Evolutionary conservation across 2,888 invertebrate genomes (phyloP).

Genomic region (Tipula lateralis): DNA sequence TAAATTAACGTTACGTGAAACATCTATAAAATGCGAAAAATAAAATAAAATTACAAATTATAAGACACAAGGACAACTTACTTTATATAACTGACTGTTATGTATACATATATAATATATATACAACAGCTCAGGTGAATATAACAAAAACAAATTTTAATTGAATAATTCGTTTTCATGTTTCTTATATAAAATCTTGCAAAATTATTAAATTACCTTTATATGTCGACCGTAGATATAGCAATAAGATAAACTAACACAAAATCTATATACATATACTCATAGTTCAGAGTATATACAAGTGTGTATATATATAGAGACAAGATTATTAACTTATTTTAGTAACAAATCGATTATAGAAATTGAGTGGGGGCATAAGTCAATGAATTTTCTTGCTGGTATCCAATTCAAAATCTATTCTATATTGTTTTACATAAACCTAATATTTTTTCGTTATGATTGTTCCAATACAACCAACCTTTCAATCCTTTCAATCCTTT

Average conservation of each 20-base stretch:
- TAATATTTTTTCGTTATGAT: background rate
- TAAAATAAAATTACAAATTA: background rate
- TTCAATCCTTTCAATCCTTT: background rate
- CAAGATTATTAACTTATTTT: background rate
- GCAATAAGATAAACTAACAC: background rate
- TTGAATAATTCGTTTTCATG: background rate
- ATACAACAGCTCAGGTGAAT: background rate
- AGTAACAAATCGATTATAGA: background rate
- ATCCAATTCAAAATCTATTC: background rate
- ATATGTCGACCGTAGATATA: background rate
- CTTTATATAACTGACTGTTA: background rate
- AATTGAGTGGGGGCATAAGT: background rate
- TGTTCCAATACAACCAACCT: background rate
- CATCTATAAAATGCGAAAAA: background rate
- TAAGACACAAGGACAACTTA: conserved; percentile 1
- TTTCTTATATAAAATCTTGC: conserved; percentile 7
- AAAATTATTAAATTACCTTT: background rate
- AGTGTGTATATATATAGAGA: background rate
- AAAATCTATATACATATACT: background rate
- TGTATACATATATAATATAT: background rate
- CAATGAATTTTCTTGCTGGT: background rate
- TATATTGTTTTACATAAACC: background rate
- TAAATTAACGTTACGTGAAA: background rate
- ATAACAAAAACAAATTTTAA: background rate
- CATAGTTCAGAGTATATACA: background rate